Percentiles rank a stretch among this genome's conserved stretches.
Evolutionary conservation across 1,140 invertebrate genomes (phyloP).

Genomic region (Calosoma granatense): DNA sequence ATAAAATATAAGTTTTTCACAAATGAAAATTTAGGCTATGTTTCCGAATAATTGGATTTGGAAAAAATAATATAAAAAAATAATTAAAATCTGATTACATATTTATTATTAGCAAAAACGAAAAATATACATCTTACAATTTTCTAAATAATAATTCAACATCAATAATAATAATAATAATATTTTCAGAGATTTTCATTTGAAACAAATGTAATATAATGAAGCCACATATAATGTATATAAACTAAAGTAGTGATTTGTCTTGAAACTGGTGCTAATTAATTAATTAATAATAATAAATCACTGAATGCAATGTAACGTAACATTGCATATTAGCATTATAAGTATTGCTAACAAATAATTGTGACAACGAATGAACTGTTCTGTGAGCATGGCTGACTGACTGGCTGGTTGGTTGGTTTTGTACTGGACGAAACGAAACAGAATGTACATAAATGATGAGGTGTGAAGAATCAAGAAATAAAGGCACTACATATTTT

Average conservation of each 20-base stretch:
- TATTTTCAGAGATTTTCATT: not conserved
- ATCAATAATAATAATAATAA: constrained; percentile 1
- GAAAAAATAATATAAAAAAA: not conserved
- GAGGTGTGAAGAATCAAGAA: not conserved
- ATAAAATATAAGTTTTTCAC: too few species aligned
- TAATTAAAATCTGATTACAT: not conserved
- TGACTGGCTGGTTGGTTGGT: too few species aligned
- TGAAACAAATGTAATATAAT: not conserved
- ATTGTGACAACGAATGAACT: not conserved
- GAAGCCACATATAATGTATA: not conserved
- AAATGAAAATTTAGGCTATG: too few species aligned
- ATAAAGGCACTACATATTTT: constrained; percentile 4
- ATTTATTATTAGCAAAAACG: constrained; percentile 9
- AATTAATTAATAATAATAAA: not conserved
- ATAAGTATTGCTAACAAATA: too few species aligned
- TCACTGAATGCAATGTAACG: too few species aligned
- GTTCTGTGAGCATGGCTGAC: not conserved
- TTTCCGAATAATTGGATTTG: too few species aligned
- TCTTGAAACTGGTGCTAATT: not conserved
- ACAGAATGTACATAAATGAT: too few species aligned
- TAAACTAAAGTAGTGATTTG: not conserved
- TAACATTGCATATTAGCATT: too few species aligned
- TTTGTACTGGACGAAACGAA: constrained; percentile 3
- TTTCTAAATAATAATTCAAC: constrained; percentile 7
- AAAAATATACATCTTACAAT: constrained; percentile 9